phyloP scores from a whole-genome alignment of 1,140 invertebrate genomes.

The Ceratosolen solmsi region DNA sequence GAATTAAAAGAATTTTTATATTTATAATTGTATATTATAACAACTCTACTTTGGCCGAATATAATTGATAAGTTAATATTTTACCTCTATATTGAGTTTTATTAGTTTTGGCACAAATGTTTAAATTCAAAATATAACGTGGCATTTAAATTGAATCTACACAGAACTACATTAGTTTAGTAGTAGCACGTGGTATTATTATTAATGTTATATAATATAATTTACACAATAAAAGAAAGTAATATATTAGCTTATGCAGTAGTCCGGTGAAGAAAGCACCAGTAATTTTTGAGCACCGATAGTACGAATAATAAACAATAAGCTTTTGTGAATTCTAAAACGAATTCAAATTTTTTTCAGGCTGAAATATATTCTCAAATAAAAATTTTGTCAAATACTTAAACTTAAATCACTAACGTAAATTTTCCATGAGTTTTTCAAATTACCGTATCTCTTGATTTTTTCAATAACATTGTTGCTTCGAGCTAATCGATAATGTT shows the following conservation, averaged over 20 bases:
- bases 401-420: background rate
- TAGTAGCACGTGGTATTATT: background rate
- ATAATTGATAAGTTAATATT: background rate
- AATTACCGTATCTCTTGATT: background rate
- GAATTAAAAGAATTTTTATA: background rate
- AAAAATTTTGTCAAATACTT: background rate
- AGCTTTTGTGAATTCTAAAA: slow-evolving; percentile 56
- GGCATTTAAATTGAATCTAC: background rate
- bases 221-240: background rate
- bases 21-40: background rate
- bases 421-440: background rate
- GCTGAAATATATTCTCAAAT: background rate
- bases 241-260: slow-evolving; percentile 12
- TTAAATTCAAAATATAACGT: background rate
- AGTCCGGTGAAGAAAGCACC: slow-evolving; percentile 54
- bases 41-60: slow-evolving; percentile 36
- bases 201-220: background rate
- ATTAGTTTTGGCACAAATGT: slow-evolving; percentile 36
- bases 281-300: slow-evolving; percentile 58
- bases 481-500: background rate
- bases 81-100: background rate
- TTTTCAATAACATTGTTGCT: background rate
- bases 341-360: slow-evolving; percentile 54
- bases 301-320: slow-evolving; percentile 42
- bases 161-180: slow-evolving; percentile 13